Evolutionary conservation across 2,888 invertebrate species (phyloP).

Genomic region (Macrosoma leucophasiata): DNA sequence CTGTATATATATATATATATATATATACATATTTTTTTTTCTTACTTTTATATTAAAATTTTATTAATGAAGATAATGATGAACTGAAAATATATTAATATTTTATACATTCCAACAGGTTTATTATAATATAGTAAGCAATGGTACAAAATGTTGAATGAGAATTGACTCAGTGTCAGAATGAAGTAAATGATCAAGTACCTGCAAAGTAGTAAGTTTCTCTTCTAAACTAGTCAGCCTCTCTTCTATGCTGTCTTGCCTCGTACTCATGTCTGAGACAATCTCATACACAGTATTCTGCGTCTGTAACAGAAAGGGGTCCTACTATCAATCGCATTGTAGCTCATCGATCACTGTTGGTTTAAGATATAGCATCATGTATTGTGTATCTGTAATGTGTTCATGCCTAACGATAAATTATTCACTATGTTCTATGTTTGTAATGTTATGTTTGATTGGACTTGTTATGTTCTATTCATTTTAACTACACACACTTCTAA

Average conservation of each 20-base stretch:
- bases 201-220: constrained; percentile 89
- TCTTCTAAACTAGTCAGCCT: constrained; percentile 95
- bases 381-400: constrained; percentile 27
- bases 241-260: constrained; percentile 95
- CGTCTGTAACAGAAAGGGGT: constrained; percentile 84
- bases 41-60: not conserved
- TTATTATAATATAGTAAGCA: no score
- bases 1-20: no score
- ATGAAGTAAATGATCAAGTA: no score
- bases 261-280: constrained; percentile 96
- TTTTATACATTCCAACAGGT: no score
- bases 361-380: constrained; percentile 42
- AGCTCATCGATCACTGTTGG: constrained; percentile 56
- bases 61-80: not conserved
- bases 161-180: no score
- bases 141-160: no score
- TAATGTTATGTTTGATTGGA: constrained; percentile 10
- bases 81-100: not conserved
- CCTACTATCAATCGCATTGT: constrained; percentile 74
- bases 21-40: no score
- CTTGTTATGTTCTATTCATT: constrained; percentile 1
- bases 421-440: constrained; percentile 26
- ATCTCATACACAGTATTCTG: constrained; percentile 99
- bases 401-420: constrained; percentile 18
- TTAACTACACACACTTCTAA: not conserved